These are phyloP conservation scores for Pteromalus puparum DNA, from an alignment of 1,140 invertebrate species.

Conservation along the genomic window DNA sequence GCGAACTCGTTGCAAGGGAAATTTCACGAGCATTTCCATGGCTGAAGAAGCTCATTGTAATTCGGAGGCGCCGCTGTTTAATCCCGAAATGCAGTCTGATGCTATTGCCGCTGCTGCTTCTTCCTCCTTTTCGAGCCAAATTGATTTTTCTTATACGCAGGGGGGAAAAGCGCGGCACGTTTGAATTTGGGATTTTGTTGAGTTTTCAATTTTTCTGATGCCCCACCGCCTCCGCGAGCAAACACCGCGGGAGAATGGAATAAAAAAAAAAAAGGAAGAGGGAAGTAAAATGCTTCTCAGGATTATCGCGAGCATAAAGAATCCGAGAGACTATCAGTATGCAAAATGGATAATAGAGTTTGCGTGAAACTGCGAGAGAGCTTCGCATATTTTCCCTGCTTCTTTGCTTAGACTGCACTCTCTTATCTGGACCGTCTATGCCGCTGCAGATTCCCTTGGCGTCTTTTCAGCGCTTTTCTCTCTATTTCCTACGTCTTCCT, in stretches of 20 bases:
- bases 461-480: constrained; percentile 22
- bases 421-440: constrained; percentile 17
- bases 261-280: neutral
- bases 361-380: constrained; percentile 10
- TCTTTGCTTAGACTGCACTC: neutral
- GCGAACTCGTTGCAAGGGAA: constrained; percentile 25
- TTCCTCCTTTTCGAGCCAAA: neutral
- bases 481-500: neutral
- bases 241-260: neutral
- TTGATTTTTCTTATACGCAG: neutral
- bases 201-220: constrained; percentile 4
- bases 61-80: neutral
- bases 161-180: too few relatives aligned
- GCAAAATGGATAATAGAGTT: constrained; percentile 48
- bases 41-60: constrained; percentile 6
- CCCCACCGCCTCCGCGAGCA: too few relatives aligned
- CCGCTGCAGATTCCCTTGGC: neutral
- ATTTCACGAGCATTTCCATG: constrained; percentile 18
- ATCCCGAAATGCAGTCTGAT: neutral
- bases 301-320: constrained; percentile 37
- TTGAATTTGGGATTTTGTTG: neutral
- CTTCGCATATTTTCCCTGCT: constrained; percentile 11
- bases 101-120: neutral
- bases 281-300: neutral
- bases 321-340: constrained; percentile 39